Percentiles rank a stretch among this genome's conserved stretches.
Conservation (phyloP, 2,113 vertebrate species). For the Gobius niger region DNA sequence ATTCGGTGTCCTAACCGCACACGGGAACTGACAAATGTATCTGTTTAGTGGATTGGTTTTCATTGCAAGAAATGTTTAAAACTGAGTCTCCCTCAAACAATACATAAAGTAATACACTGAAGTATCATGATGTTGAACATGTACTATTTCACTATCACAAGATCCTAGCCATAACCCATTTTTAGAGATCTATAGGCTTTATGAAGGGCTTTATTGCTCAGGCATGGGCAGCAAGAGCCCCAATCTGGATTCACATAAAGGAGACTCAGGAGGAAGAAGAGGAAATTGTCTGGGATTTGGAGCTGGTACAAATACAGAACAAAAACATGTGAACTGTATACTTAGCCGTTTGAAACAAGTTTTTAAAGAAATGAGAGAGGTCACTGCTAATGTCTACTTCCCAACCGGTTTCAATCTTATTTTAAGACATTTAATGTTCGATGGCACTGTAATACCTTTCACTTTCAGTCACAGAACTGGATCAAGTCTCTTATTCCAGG, state of each 20-base stretch:
- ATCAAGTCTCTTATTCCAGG: background rate
- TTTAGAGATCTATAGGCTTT: slow-evolving; percentile 50
- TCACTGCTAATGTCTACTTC: slow-evolving; percentile 8
- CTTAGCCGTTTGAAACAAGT: slow-evolving; percentile 42
- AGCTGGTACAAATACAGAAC: slow-evolving; percentile 29
- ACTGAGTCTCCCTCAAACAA: slow-evolving; percentile 22
- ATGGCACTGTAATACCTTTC: background rate
- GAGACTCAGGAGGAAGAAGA: slow-evolving; percentile 38
- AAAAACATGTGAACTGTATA: slow-evolving; percentile 50
- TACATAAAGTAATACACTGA: slow-evolving; percentile 29
- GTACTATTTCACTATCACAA: background rate
- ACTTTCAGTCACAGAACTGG: background rate
- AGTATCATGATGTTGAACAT: slow-evolving; percentile 1
- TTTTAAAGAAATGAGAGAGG: slow-evolving; percentile 6
- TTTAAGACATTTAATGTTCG: slow-evolving; percentile 7
- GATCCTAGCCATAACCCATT: slow-evolving; percentile 42
- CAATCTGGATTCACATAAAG: slow-evolving; percentile 30
- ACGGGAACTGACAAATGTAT: background rate
- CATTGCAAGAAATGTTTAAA: background rate
- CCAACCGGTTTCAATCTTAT: slow-evolving; percentile 13
- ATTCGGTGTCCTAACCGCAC: background rate
- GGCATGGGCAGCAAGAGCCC: slow-evolving; percentile 48
- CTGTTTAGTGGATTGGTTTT: background rate
- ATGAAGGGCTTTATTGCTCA: slow-evolving; percentile 69
- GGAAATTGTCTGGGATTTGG: slow-evolving; percentile 59